These are phyloP conservation scores for Bolinopsis microptera DNA, from an alignment of 37 sponge, comb jelly and placozoan genomes.

Conservation along the genomic window DNA sequence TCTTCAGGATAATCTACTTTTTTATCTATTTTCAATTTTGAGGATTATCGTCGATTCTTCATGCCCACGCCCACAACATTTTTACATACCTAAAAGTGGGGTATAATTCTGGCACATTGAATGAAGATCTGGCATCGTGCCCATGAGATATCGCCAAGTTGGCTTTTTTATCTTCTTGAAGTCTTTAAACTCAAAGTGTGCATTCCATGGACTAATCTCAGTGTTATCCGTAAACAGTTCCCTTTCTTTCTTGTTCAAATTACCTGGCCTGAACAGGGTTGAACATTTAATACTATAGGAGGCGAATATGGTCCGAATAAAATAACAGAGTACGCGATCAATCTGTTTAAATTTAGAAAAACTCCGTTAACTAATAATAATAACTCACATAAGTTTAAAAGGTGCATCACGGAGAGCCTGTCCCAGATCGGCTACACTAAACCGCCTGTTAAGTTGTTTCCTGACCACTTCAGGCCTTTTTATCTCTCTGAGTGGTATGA, in stretches of 20 bases:
- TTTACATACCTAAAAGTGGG: background rate
- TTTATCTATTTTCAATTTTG: too few species aligned
- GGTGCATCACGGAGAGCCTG: background rate
- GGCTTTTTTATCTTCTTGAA: background rate
- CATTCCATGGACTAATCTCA: constrained; percentile 13
- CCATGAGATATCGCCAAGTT: constrained; percentile 15
- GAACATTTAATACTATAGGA: too few species aligned
- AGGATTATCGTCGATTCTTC: too few species aligned
- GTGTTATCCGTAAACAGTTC: background rate
- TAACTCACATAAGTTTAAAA: background rate
- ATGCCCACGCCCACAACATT: background rate
- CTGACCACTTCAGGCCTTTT: background rate
- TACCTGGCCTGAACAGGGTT: background rate
- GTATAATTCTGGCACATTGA: background rate
- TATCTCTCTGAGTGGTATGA: background rate
- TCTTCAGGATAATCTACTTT: too few species aligned
- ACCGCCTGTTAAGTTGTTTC: background rate
- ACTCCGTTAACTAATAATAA: too few species aligned
- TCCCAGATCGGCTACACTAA: background rate
- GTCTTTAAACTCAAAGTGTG: background rate
- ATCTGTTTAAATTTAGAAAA: too few species aligned
- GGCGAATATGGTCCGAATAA: too few species aligned
- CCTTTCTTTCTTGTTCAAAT: background rate
- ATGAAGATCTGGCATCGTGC: constrained; percentile 15
- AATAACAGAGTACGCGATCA: too few species aligned